These are phyloP conservation scores for Cossypha caffra DNA, from an alignment of 2,797 vertebrate genomes.

Conservation along the genomic window DNA sequence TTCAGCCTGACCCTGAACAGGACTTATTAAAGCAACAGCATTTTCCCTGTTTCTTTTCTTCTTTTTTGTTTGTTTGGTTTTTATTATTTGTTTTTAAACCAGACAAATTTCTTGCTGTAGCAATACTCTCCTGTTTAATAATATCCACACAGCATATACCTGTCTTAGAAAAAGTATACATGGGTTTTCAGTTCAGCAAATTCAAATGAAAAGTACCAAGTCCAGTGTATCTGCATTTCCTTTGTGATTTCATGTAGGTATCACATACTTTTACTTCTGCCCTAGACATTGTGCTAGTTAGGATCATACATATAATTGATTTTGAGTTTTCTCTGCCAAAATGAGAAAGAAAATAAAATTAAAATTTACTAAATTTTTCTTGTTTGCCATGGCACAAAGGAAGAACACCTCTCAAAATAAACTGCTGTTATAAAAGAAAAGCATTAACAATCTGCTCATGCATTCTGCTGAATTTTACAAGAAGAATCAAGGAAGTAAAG, in stretches of 20 bases:
- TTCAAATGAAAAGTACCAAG: neutral
- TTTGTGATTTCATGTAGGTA: neutral
- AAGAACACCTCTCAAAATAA: neutral
- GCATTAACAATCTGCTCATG: neutral
- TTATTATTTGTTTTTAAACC: neutral
- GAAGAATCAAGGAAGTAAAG: neutral
- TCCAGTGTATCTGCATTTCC: neutral
- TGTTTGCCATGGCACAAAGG: neutral
- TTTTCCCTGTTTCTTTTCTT: accelerated
- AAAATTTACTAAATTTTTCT: neutral
- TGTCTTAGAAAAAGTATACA: neutral
- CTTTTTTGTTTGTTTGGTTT: neutral
- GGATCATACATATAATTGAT: neutral
- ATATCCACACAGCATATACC: neutral
- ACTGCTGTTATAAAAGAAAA: neutral
- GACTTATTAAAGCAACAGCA: neutral
- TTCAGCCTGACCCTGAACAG: neutral
- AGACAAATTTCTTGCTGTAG: neutral
- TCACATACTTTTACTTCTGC: neutral
- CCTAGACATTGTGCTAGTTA: neutral
- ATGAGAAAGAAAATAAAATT: neutral
- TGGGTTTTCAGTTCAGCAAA: neutral
- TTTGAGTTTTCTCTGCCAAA: neutral
- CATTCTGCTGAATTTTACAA: neutral
- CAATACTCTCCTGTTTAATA: neutral